Evolutionary conservation across 2,888 invertebrate genomes (phyloP), one percentile per base, ranked within the genome.

Genomic region (Crematogaster levior): DNA sequence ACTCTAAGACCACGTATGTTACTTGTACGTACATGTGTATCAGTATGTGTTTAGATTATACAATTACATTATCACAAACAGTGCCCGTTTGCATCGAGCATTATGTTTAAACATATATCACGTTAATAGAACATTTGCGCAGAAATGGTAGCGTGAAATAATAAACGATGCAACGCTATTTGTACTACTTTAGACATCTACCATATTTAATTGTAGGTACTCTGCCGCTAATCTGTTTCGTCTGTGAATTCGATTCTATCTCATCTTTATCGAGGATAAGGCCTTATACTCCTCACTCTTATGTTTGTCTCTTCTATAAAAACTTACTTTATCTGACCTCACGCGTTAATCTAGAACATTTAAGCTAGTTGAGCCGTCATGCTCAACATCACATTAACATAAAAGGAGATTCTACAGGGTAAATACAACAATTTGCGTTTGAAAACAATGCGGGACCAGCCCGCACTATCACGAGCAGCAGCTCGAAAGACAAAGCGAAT

Each of bases 51-150:
- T 82, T 27, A 60, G 46, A 56, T n/a, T n/a, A n/a, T n/a, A n/a
- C n/a, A n/a, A n/a, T n/a, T 84, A 68, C 75, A 73, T 89, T 90
- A 87, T 90, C 87, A 87, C 88, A 90, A 88, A 85, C 48, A 81
- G 81, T 81, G 83, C 81, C 84, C 79, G 73, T 70, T 30, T 46
- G 30, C 66, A 65, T 53, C 58, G 84, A 82, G 83, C 83, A 61
- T 77, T 77, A 83, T 80, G 56, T 66, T 70, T 86, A 86, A 85
- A 89, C 89, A 87, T 61, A 61, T 84, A 88, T 86, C 86, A 77
- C 82, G 82, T 85, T 75, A 74, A 87, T 86, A 89, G 84, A 85
- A 88, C 72, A 85, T 88, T 89, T 86, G 79, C 88, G 73, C 83
- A 83, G 68, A 87, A 83, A 65, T 87, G 75, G 61, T 84, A 72